Percentiles rank a stretch among this genome's conserved stretches.
Evolutionary conservation across 2,113 vertebrate species (phyloP).

Genomic region (Murina feae): DNA sequence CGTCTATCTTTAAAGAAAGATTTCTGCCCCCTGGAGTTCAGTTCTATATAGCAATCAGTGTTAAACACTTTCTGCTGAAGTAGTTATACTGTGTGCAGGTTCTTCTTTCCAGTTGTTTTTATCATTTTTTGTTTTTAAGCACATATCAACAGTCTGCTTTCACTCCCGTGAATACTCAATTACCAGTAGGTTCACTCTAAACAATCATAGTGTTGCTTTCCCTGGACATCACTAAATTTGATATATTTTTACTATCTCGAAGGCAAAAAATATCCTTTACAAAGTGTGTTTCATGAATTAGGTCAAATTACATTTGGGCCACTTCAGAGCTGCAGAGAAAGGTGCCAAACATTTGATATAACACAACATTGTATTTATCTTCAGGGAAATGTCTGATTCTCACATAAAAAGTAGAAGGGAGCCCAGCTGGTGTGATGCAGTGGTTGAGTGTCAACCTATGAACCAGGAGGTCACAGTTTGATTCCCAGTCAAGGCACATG

Average conservation of each 20-base stretch:
- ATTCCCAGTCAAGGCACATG: no score
- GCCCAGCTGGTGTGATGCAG: no score
- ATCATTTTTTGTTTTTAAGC: background rate
- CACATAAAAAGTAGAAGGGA: conserved; percentile 69
- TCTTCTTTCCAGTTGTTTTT: background rate
- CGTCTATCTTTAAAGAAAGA: background rate
- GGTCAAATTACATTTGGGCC: conserved; percentile 81
- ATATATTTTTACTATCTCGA: conserved; percentile 81
- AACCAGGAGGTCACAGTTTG: no score
- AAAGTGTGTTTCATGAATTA: conserved; percentile 77
- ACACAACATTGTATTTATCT: conserved; percentile 80
- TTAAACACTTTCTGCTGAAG: background rate
- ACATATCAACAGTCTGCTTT: accelerated
- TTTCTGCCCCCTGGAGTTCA: accelerated
- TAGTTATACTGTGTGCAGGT: no score
- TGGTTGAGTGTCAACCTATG: no score
- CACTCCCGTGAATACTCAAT: conserved; percentile 61
- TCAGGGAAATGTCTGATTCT: conserved; percentile 80
- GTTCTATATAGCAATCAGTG: background rate
- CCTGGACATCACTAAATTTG: conserved; percentile 77
- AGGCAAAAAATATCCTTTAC: conserved; percentile 79
- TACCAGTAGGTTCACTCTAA: conserved; percentile 60
- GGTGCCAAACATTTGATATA: conserved; percentile 69
- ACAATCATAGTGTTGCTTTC: conserved; percentile 67
- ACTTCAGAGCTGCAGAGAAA: conserved; percentile 64